phyloP scores from a whole-genome alignment of 2,113 vertebrate species.

The Amia ocellicauda region DNA sequence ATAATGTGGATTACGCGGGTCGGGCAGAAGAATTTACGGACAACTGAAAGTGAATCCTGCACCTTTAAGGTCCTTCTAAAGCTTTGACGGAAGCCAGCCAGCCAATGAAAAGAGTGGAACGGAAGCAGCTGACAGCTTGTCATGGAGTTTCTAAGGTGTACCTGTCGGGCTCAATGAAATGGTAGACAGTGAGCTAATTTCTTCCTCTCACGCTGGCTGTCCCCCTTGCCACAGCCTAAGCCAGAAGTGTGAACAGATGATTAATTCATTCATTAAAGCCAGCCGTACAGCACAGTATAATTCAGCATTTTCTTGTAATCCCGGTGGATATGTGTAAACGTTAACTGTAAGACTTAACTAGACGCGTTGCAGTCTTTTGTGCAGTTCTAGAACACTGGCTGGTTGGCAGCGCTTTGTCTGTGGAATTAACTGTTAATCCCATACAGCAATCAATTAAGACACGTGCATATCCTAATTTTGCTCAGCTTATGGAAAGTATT shows the following conservation, averaged over 20 bases:
- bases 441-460: background rate
- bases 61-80: background rate
- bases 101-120: background rate
- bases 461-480: background rate
- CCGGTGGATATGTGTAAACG: too few species aligned
- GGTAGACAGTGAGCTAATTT: background rate
- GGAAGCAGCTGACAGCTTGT: background rate
- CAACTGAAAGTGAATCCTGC: background rate
- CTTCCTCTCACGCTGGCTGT: too few species aligned
- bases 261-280: too few species aligned
- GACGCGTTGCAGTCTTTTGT: too few species aligned
- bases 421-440: conserved; percentile 1
- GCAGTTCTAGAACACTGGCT: background rate
- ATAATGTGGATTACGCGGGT: background rate
- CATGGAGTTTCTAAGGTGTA: background rate
- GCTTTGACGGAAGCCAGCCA: background rate
- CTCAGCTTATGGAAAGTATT: background rate
- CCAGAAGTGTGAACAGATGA: too few species aligned
- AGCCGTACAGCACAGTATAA: background rate
- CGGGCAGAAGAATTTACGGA: background rate
- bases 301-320: background rate
- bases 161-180: background rate
- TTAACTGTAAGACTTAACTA: too few species aligned
- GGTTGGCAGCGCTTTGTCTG: background rate
- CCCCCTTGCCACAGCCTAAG: too few species aligned